Base-by-base conservation (phyloP, 2,797 vertebrate species). In the Xerus rutilus region DNA sequence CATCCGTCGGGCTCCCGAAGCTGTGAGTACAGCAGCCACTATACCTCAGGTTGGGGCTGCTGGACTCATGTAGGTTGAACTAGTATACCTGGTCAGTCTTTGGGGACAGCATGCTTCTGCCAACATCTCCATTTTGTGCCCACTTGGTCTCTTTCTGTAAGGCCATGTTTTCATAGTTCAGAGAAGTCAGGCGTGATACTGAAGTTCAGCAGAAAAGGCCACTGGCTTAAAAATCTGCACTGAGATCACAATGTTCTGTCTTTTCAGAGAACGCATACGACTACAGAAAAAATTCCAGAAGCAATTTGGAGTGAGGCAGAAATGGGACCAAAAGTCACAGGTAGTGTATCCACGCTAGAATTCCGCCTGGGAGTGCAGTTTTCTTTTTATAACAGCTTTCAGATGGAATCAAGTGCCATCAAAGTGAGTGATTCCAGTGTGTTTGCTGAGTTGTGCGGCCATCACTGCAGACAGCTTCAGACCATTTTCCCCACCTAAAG, bases 291-390 rank as follows among this genome's bases (percentile, higher is more conserved):
- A 99, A 98, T 99, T 99, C 97, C 99, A 99, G 97, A 99, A 99
- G 98, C 99, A 99, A 97, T 99, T 99, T 98, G 99, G 99, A 39
- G 99, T 99, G 67, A 99, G 99, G 94, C 99, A 99, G 97, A 99
- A 99, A 95, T 99, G 99, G 99, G 99, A 99, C 98, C 99, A 99
- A 95, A 99, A 99, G 94, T 99, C 99, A 52, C 99, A 99, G 99
- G 99, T 99, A 98, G 49, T 30, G 47, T 92, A 54, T 65, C 18
- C 13, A 4, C 49, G 54, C 52, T n/a, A 45, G 62, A 70, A n/a
- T 74, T 90, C 67, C 59, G 1, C 62, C 49, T 84, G 32, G 45
- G 47, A 69, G 9, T 78, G 84, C 54, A 12, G 3, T 67, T 32
- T 67, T 82, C 62, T 45, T 69, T 77, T 89, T 74, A 2, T 52